These are phyloP conservation scores for Capromys pilorides DNA, from an alignment of 2,797 vertebrate species.

Conservation along the genomic window DNA sequence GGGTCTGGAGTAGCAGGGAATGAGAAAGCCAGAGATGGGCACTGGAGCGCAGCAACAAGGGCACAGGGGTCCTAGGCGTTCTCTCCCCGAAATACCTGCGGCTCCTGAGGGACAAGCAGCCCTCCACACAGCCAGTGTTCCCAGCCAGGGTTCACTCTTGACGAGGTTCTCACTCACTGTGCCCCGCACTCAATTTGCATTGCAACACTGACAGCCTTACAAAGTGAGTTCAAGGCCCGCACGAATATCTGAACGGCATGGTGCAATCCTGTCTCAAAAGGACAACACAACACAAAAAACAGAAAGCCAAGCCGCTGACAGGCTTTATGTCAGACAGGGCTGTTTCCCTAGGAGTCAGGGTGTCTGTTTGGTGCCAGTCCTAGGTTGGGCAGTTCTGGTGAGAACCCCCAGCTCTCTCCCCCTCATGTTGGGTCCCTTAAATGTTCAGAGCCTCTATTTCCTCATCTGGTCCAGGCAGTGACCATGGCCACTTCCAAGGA, in stretches of 20 bases:
- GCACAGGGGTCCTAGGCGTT: rapidly evolving
- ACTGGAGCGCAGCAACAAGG: background rate
- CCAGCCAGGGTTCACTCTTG: rapidly evolving
- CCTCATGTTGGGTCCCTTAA: rapidly evolving
- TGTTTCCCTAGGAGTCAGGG: background rate
- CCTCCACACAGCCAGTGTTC: rapidly evolving
- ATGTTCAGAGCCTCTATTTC: background rate
- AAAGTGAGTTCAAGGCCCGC: background rate
- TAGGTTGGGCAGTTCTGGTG: background rate
- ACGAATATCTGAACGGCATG: no score
- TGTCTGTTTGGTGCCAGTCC: background rate
- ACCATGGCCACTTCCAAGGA: rapidly evolving
- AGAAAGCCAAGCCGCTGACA: no score
- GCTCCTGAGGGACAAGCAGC: rapidly evolving
- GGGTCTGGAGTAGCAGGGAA: background rate
- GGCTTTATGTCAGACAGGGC: background rate
- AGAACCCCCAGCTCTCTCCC: background rate
- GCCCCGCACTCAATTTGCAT: background rate
- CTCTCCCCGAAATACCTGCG: no score
- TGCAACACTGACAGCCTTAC: background rate
- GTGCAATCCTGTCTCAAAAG: background rate
- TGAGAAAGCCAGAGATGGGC: background rate
- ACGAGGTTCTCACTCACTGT: rapidly evolving
- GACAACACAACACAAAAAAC: background rate
- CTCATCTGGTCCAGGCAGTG: background rate